Evolutionary conservation across 1,140 invertebrate genomes (phyloP).

Genomic region (Drosophila fuyamai): DNA sequence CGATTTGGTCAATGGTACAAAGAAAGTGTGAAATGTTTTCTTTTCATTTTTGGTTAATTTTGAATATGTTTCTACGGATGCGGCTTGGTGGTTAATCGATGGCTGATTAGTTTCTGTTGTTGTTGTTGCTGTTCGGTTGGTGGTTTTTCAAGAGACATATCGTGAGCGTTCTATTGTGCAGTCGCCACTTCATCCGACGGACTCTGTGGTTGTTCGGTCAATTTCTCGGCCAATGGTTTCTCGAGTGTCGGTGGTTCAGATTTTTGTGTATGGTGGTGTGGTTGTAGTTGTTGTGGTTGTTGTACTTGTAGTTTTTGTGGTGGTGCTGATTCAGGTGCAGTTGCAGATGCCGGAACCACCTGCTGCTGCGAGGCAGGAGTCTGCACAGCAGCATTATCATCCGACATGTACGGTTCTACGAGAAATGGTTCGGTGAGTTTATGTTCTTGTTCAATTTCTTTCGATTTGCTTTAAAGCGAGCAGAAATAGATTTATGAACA

Average conservation of each 20-base stretch:
- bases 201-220: slow-evolving; percentile 73
- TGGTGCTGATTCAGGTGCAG: slow-evolving; percentile 58
- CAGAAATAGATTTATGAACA: slow-evolving; percentile 31
- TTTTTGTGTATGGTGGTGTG: slow-evolving; percentile 70
- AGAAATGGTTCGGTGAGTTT: slow-evolving; percentile 61
- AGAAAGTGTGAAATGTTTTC: slow-evolving; percentile 66
- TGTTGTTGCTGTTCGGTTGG: slow-evolving; percentile 35
- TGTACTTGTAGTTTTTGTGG: slow-evolving; percentile 42
- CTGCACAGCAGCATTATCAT: slow-evolving; percentile 66
- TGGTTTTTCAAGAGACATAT: slow-evolving; percentile 25
- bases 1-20: slow-evolving; percentile 50
- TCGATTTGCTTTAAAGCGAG: slow-evolving; percentile 34
- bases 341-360: slow-evolving; percentile 43
- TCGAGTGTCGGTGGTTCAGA: slow-evolving; percentile 78
- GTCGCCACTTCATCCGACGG: slow-evolving; percentile 74
- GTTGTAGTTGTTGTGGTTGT: slow-evolving; percentile 48
- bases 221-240: slow-evolving; percentile 80
- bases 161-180: slow-evolving; percentile 63
- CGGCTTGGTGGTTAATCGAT: slow-evolving; percentile 55
- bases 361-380: slow-evolving; percentile 66
- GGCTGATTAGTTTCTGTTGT: slow-evolving; percentile 36
- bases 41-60: slow-evolving; percentile 44
- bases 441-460: slow-evolving; percentile 40
- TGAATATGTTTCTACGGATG: slow-evolving; percentile 50
- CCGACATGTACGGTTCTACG: slow-evolving; percentile 79